Conservation (phyloP, 1,140 invertebrate species). For the Rhopalosiphum maidis region DNA sequence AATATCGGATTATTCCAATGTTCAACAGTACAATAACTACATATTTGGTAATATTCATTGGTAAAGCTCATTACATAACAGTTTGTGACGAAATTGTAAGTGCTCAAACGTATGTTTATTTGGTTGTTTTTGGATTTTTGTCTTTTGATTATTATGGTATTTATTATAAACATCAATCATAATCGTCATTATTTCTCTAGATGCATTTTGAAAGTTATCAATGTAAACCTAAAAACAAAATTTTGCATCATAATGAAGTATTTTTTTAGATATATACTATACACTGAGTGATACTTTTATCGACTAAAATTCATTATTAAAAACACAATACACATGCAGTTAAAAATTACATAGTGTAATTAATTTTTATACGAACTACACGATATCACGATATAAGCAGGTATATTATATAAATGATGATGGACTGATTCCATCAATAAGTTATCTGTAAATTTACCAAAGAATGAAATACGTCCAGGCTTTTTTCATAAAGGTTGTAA, state of each 20-base stretch:
- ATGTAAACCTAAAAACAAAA: not conserved
- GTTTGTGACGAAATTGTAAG: not conserved
- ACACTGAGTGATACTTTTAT: not conserved
- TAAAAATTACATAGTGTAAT: too few relatives aligned
- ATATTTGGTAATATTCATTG: not conserved
- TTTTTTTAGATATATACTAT: not conserved
- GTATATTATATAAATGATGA: not conserved
- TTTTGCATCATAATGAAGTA: not conserved
- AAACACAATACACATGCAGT: too few relatives aligned
- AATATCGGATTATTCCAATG: not conserved
- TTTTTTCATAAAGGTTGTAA: conserved; percentile 21
- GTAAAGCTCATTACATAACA: not conserved
- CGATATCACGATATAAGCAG: too few relatives aligned
- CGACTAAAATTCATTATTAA: not conserved
- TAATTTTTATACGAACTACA: too few relatives aligned
- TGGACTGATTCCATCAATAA: not conserved
- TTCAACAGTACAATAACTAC: not conserved
- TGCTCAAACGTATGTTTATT: conserved; percentile 9
- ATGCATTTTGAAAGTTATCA: conserved; percentile 28
- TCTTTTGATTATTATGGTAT: not conserved
- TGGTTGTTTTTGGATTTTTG: not conserved
- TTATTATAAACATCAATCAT: conserved; percentile 23
- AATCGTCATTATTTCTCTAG: conserved; percentile 6
- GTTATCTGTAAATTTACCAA: not conserved
- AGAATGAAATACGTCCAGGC: conserved; percentile 25